Conservation (phyloP, 1,140 invertebrate species). For the Nasonia giraulti region DNA sequence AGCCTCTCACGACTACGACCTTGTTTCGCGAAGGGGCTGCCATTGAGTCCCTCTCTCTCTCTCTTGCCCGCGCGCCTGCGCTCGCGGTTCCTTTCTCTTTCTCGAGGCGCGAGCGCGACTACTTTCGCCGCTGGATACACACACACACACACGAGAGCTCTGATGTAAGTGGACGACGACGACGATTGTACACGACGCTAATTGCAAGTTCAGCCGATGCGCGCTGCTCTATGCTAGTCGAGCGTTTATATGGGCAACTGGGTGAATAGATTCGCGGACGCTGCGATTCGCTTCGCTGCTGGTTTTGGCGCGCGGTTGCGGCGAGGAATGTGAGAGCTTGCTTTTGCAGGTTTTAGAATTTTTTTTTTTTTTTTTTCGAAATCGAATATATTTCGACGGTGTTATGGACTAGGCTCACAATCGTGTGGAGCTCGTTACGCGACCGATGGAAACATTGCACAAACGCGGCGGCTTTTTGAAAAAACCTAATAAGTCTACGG, state of each 20-base stretch:
- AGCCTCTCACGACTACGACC: slow-evolving; percentile 13
- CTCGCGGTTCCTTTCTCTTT: slow-evolving; percentile 17
- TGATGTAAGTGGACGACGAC: neutral
- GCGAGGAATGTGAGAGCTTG: too few species aligned
- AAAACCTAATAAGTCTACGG: too few species aligned
- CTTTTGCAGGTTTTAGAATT: too few species aligned
- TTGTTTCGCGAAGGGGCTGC: slow-evolving; percentile 19
- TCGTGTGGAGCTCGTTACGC: too few species aligned
- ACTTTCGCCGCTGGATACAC: slow-evolving; percentile 14
- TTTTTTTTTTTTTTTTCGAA: too few species aligned
- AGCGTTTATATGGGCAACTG: slow-evolving; percentile 9
- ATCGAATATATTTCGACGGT: too few species aligned
- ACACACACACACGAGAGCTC: neutral
- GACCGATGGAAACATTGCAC: too few species aligned
- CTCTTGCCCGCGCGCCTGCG: neutral
- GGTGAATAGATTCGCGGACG: slow-evolving; percentile 12
- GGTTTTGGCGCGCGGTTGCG: too few species aligned
- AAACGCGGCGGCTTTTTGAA: too few species aligned
- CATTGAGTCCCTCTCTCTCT: neutral
- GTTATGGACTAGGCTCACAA: too few species aligned
- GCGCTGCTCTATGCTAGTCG: neutral
- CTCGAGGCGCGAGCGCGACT: neutral
- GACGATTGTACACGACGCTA: neutral
- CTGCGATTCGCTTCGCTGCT: neutral
- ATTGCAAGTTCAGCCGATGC: slow-evolving; percentile 20